phyloP scores from a whole-genome alignment of 2,888 invertebrate species.

The Doris montereyensis region DNA sequence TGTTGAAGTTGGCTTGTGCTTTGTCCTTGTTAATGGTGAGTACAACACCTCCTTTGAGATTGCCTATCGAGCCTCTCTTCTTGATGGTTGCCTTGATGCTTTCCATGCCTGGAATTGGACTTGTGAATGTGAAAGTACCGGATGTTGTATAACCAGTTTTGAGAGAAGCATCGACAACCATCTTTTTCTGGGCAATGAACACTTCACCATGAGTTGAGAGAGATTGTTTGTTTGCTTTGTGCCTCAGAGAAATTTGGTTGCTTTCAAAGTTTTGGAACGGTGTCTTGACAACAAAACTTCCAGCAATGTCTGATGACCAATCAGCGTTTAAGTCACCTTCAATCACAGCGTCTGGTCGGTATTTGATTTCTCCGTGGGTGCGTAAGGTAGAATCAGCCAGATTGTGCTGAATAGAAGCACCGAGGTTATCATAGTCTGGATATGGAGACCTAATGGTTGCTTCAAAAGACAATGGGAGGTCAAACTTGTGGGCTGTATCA shows the following conservation, averaged over 20 bases:
- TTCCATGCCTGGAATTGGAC: constrained; percentile 35
- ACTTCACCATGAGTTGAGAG: constrained; percentile 53
- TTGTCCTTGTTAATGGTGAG: constrained; percentile 17
- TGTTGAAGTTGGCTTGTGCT: constrained; percentile 16
- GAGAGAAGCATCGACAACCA: constrained; percentile 41
- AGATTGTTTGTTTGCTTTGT: constrained; percentile 52
- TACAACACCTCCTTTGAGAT: constrained; percentile 23
- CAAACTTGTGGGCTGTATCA: constrained; percentile 37
- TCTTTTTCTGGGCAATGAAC: constrained; percentile 22
- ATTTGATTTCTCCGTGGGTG: constrained; percentile 41
- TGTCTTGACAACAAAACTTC: constrained; percentile 49
- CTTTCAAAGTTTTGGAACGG: constrained; percentile 39
- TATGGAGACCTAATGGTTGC: constrained; percentile 51
- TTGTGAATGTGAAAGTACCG: constrained; percentile 37
- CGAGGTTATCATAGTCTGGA: constrained; percentile 49
- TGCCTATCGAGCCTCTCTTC: constrained; percentile 24
- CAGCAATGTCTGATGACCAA: constrained; percentile 45
- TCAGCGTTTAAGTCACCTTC: constrained; percentile 46
- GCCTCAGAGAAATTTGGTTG: constrained; percentile 48
- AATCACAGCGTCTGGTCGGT: constrained; percentile 42
- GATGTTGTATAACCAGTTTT: constrained; percentile 35
- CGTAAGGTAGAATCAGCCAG: constrained; percentile 12
- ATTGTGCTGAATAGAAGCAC: constrained; percentile 42
- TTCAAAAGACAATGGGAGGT: constrained; percentile 43
- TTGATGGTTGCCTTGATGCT: constrained; percentile 28